Conservation (phyloP, 2,113 vertebrate genomes). For the Entosphenus tridentatus region DNA sequence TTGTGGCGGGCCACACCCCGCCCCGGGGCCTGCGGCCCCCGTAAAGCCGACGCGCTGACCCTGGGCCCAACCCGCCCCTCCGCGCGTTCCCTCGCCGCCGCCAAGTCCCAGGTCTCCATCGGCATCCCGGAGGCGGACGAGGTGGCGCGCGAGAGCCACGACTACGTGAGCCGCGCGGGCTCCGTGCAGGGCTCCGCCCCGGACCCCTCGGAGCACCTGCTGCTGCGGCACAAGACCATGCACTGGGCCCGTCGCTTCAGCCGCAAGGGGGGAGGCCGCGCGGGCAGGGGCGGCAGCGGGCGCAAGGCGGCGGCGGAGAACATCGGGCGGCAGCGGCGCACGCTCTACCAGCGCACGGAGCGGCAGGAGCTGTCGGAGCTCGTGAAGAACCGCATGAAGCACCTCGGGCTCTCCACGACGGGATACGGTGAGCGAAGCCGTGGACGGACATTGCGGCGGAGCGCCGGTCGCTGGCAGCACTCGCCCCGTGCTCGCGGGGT, state of each 20-base stretch:
- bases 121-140: constrained; percentile 60
- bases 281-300: constrained; percentile 17
- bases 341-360: constrained; percentile 31
- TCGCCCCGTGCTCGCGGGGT: too few relatives aligned
- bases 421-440: constrained; percentile 41
- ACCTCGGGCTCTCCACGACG: constrained; percentile 57
- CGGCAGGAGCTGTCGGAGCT: constrained; percentile 69
- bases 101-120: constrained; percentile 54
- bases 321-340: constrained; percentile 50
- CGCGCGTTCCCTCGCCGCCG: too few relatives aligned
- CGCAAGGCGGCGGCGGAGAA: constrained; percentile 24
- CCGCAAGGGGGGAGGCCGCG: constrained; percentile 37
- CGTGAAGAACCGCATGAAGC: constrained; percentile 78
- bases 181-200: constrained; percentile 35
- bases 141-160: constrained; percentile 35
- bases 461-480: too few relatives aligned
- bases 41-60: too few relatives aligned
- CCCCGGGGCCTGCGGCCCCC: too few relatives aligned
- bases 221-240: constrained; percentile 63
- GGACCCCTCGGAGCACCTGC: constrained; percentile 41
- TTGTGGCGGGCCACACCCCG: too few relatives aligned
- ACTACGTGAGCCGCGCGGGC: constrained; percentile 25
- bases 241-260: constrained; percentile 69
- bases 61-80: too few relatives aligned
- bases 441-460: too few relatives aligned